A percentile compares a stretch with the other conserved stretches of the same genome.
Evolutionary conservation across 2,888 invertebrate genomes (phyloP).

Genomic region (Lasioglossum pauxillum): DNA sequence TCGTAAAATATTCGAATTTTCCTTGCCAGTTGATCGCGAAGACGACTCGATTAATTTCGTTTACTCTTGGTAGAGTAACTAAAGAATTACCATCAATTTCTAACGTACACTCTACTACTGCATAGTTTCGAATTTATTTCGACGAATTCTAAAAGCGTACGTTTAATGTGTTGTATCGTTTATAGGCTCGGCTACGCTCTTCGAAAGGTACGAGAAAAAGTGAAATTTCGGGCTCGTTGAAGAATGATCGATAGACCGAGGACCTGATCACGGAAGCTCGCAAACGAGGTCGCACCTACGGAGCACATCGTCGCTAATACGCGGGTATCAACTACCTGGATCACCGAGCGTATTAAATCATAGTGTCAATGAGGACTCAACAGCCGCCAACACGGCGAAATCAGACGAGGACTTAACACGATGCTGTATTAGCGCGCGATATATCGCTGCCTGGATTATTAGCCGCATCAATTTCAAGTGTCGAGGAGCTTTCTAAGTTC

Average conservation of each 20-base stretch:
- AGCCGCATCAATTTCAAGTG: conserved; percentile 41
- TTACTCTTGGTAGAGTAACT: no score
- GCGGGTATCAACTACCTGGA: conserved; percentile 13
- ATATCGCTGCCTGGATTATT: conserved; percentile 36
- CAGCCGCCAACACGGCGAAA: conserved; percentile 24
- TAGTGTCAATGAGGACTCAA: conserved; percentile 29
- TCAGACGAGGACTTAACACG: conserved; percentile 36
- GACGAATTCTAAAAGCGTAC: background rate
- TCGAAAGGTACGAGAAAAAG: background rate
- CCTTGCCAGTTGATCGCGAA: background rate
- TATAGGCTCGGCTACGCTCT: background rate
- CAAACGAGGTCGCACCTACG: conserved; percentile 1
- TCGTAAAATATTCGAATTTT: background rate
- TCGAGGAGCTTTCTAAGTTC: conserved; percentile 17
- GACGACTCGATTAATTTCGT: no score
- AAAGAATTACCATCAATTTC: background rate
- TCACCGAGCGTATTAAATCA: conserved; percentile 22
- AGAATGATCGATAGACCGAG: background rate
- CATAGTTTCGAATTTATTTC: background rate
- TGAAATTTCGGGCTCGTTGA: background rate
- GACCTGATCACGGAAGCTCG: conserved; percentile 1
- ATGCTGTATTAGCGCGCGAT: conserved; percentile 25
- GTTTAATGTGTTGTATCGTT: background rate
- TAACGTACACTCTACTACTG: background rate
- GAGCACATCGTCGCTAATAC: conserved; percentile 11